Conservation (phyloP, 2,888 invertebrate species). For the Scaptomyza flava region DNA sequence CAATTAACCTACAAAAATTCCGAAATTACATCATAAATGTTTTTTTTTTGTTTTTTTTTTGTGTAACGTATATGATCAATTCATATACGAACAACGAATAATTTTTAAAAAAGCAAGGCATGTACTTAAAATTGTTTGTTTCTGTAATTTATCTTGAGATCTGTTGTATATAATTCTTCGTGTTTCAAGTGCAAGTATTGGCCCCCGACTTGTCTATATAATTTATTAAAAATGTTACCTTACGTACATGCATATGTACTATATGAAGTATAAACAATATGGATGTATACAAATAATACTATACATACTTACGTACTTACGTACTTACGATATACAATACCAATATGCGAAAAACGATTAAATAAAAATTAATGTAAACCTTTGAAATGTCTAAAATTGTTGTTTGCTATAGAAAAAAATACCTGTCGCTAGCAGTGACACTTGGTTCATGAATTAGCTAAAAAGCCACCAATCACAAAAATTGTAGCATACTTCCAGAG, state of each 20-base stretch:
- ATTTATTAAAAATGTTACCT: conserved; percentile 63
- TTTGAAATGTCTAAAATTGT: neutral
- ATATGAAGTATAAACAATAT: conserved; percentile 26
- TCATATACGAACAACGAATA: conserved; percentile 60
- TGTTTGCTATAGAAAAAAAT: neutral
- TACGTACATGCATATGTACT: conserved; percentile 23
- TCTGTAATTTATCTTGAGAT: conserved; percentile 40
- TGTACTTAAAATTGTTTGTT: conserved; percentile 53
- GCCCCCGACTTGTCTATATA: conserved; percentile 50
- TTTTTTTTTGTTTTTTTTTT: conserved; percentile 34
- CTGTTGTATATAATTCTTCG: conserved; percentile 72
- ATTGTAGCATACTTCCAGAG: neutral
- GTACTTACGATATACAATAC: conserved; percentile 54
- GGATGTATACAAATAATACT: conserved; percentile 28
- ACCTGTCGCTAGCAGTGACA: neutral
- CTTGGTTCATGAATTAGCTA: neutral
- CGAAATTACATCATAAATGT: neutral
- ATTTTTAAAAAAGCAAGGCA: conserved; percentile 49
- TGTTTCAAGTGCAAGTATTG: conserved; percentile 61
- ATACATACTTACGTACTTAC: conserved; percentile 30
- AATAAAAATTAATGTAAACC: conserved; percentile 49
- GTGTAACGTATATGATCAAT: conserved; percentile 1
- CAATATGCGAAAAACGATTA: conserved; percentile 64
- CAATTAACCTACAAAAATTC: neutral
- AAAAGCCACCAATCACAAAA: neutral